Evolutionary conservation across 2,113 vertebrate genomes (phyloP).

Genomic region (Hystrix brachyura): DNA sequence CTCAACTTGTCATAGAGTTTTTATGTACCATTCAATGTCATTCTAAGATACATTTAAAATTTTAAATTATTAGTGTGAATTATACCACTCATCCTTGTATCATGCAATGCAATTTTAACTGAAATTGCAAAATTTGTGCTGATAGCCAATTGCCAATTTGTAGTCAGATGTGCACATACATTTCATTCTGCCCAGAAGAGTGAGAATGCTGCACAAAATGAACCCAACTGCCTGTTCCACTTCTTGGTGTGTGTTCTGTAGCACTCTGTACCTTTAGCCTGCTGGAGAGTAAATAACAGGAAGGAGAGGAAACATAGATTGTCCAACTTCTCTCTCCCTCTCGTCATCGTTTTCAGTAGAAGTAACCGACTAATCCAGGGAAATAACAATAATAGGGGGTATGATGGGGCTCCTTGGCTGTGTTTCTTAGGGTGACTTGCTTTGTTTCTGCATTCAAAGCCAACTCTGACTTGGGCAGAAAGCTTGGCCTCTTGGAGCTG

Average conservation of each 20-base stretch:
- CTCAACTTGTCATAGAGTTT: not conserved
- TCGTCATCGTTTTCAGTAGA: not conserved
- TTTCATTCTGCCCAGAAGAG: not conserved
- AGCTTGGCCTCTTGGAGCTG: not conserved
- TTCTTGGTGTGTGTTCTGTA: not conserved
- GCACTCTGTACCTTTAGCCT: not conserved
- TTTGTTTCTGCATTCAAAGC: slow-evolving; percentile 1
- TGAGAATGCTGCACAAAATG: not conserved
- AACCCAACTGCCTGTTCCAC: not conserved
- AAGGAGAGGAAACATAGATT: not conserved
- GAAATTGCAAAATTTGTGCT: not conserved
- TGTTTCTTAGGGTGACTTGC: not conserved
- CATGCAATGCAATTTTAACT: not conserved
- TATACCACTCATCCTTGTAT: not conserved
- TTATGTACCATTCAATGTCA: not conserved
- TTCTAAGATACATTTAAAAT: not conserved
- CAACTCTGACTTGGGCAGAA: not conserved
- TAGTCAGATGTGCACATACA: not conserved
- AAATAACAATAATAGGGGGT: not conserved
- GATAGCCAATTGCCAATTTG: not conserved
- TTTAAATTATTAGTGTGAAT: not conserved
- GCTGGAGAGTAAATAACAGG: not conserved
- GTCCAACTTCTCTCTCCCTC: not conserved
- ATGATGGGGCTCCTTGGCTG: no score
- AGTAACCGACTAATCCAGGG: not conserved